Conservation (phyloP, 1,140 invertebrate species). For the Drepana arcuata region DNA sequence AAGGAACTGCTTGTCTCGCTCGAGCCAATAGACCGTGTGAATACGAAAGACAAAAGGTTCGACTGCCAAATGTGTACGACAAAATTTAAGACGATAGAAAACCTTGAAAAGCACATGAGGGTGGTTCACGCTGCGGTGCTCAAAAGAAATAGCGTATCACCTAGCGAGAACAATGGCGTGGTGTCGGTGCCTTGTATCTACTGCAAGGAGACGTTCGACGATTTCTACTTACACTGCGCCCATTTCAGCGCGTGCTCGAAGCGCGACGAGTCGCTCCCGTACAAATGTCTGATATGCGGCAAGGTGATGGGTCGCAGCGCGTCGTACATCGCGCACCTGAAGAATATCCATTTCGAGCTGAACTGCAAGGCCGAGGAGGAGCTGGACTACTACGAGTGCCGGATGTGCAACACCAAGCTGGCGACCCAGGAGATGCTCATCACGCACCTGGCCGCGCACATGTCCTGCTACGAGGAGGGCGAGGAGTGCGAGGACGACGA, state of each 20-base stretch:
- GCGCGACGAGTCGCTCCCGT: slow-evolving; percentile 16
- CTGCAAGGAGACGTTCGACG: slow-evolving; percentile 34
- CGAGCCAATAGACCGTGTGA: slow-evolving; percentile 35
- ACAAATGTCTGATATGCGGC: slow-evolving; percentile 38
- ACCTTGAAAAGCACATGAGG: slow-evolving; percentile 49
- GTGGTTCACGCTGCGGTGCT: slow-evolving; percentile 44
- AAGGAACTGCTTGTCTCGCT: slow-evolving; percentile 40
- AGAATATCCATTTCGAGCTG: slow-evolving; percentile 20
- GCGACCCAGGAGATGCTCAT: slow-evolving; percentile 42
- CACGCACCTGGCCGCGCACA: slow-evolving; percentile 50
- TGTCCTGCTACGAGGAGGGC: slow-evolving; percentile 42
- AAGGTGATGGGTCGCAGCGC: slow-evolving; percentile 24
- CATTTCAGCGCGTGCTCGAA: slow-evolving; percentile 40
- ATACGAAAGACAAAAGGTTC: slow-evolving; percentile 12
- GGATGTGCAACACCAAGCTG: slow-evolving; percentile 43
- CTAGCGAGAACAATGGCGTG: slow-evolving; percentile 10
- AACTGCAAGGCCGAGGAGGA: not conserved
- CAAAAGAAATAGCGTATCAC: slow-evolving; percentile 15
- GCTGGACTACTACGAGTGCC: slow-evolving; percentile 32
- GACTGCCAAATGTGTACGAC: slow-evolving; percentile 40
- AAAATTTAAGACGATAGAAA: slow-evolving; percentile 42
- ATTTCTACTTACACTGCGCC: slow-evolving; percentile 34
- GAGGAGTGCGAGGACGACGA: slow-evolving; percentile 13
- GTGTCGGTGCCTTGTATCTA: slow-evolving; percentile 41
- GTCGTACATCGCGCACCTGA: slow-evolving; percentile 41